Percentiles rank a stretch among this genome's conserved stretches.
Evolutionary conservation across 2,113 vertebrate species (phyloP).

Genomic region (Microtus oregoni): DNA sequence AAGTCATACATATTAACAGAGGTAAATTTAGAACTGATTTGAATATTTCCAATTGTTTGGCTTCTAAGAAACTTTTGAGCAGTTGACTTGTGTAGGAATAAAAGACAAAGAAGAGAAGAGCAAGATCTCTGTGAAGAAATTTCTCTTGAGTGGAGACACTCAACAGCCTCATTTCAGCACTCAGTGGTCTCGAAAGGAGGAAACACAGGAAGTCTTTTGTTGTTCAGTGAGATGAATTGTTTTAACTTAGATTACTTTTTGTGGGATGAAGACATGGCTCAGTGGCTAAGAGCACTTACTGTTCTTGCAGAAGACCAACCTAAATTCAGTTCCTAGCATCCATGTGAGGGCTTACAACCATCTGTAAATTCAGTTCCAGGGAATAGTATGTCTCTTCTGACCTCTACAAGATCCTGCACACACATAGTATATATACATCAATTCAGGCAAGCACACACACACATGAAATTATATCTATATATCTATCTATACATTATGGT

Average conservation of each 20-base stretch:
- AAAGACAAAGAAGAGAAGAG: background rate
- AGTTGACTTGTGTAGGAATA: constrained; percentile 38
- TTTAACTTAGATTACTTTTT: background rate
- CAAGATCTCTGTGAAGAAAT: background rate
- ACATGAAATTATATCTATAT: background rate
- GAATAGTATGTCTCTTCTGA: background rate
- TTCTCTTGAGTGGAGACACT: background rate
- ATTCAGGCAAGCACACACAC: background rate
- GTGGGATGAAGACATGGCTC: background rate
- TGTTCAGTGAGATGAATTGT: constrained; percentile 30
- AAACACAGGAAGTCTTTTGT: background rate
- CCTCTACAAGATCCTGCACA: background rate
- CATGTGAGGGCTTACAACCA: background rate
- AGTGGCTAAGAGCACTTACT: background rate
- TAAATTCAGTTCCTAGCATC: background rate
- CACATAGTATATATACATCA: background rate
- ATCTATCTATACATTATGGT: background rate
- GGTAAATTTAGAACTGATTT: constrained; percentile 76
- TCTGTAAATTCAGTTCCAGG: background rate
- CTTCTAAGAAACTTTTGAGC: constrained; percentile 69
- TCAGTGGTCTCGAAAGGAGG: background rate
- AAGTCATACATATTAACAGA: constrained; percentile 80
- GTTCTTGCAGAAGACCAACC: background rate
- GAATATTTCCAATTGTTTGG: constrained; percentile 75
- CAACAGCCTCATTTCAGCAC: background rate